Base-by-base conservation (phyloP, 1,140 invertebrate genomes). In the Polypedilum pembai region DNA sequence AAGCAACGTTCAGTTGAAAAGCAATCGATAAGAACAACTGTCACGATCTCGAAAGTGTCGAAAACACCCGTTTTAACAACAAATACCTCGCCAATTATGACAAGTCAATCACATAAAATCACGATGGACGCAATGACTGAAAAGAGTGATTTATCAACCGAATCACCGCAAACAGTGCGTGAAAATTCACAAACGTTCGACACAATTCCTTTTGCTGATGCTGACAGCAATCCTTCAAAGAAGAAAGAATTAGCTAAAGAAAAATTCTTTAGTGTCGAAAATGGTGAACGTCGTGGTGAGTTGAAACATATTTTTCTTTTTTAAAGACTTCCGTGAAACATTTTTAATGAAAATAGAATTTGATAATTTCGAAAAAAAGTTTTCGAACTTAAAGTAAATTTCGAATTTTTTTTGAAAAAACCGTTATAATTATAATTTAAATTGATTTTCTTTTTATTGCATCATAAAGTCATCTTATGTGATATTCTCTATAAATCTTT, bases 11-110 rank as follows among this genome's bases (percentile, higher is more conserved):
- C 65, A 8, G 20, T 69, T n/a, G 65, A 69, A 8, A 69, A 69
- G 65, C 65, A 69, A 69, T 69, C 65, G 20, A 69, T 69, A 20
- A 69, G 65, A 18, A 69, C 65, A 20, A 69, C 65, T 69, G 65
- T 69, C 65, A 69, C 65, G 8, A 69, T 69, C 18, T 69, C 65
- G 12, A 69, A 69, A 21, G 65, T 69, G 17, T 69, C 65, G 20
- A 69, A 69, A 69, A 69, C 65, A 21, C 65, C 65, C 15, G 65
- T 20, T 69, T 69, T 21, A 69, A 21, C 65, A 69, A 56, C 45
- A 12, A 56, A n/a, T 56, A 56, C 24, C 24, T 56, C 18, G 20
- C 65, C 65, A 18, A 69, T 69, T 69, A 69, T 18, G 17, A 69
- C 45, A 56, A 56, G 20, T 69, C 65, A 69, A 69, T 69, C 65